Percentiles rank a stretch among this genome's conserved stretches.
Conservation (phyloP, 2,888 invertebrate genomes). For the Idaea dimidiata region DNA sequence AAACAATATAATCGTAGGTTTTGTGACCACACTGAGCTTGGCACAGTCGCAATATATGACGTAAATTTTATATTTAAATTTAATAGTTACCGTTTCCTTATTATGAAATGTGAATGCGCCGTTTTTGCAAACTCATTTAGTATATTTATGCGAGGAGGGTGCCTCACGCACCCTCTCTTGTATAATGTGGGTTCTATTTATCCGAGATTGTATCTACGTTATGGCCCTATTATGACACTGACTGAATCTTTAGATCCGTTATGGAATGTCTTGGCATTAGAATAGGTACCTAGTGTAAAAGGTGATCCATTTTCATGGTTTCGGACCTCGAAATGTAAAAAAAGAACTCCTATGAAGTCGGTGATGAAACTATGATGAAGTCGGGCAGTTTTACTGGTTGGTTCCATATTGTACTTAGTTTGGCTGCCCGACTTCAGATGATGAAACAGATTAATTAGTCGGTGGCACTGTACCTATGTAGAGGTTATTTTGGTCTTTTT, state of each 20-base stretch:
- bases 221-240: conserved; percentile 9
- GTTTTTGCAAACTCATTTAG: conserved; percentile 25
- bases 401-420: too few relatives aligned
- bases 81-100: conserved; percentile 38
- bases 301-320: too few relatives aligned
- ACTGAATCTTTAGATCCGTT: not conserved
- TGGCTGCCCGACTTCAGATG: too few relatives aligned
- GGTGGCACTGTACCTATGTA: too few relatives aligned
- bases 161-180: conserved; percentile 6
- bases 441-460: too few relatives aligned
- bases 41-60: conserved; percentile 32
- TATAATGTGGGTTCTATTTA: conserved; percentile 11
- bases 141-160: conserved; percentile 22
- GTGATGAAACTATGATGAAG: too few relatives aligned
- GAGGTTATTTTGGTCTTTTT: too few relatives aligned
- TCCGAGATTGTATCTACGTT: conserved; percentile 14
- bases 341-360: too few relatives aligned
- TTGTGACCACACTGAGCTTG: conserved; percentile 27
- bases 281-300: too few relatives aligned
- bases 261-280: not conserved
- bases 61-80: conserved; percentile 46
- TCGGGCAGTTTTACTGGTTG: too few relatives aligned
- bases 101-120: conserved; percentile 25
- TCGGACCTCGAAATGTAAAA: too few relatives aligned
- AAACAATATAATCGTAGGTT: conserved; percentile 10